Evolutionary conservation across 2,113 vertebrate species (phyloP).

Genomic region (Ondatra zibethicus): DNA sequence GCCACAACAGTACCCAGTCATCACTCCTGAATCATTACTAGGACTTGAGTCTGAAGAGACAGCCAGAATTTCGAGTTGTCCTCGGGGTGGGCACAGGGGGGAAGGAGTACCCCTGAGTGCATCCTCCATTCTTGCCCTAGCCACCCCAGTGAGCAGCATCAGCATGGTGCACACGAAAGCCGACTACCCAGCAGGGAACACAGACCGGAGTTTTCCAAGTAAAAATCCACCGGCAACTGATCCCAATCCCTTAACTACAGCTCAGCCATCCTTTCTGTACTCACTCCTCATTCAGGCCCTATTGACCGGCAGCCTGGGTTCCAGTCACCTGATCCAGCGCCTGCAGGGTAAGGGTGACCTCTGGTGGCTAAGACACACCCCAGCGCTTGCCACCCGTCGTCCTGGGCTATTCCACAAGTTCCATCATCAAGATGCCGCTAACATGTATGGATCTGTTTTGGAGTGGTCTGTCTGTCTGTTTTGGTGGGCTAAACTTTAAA

Average conservation of each 20-base stretch:
- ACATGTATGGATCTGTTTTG: rapidly evolving
- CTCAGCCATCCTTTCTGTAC: rapidly evolving
- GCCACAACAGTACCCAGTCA: background rate
- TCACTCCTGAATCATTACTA: background rate
- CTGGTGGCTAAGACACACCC: background rate
- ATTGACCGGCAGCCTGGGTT: background rate
- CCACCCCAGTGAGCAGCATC: constrained; percentile 89
- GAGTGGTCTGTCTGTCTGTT: background rate
- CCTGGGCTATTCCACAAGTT: background rate
- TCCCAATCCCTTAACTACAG: rapidly evolving
- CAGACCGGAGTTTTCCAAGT: rapidly evolving
- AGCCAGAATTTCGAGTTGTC: background rate
- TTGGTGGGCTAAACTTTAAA: background rate
- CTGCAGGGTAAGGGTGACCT: background rate
- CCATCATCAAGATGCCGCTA: too few species aligned
- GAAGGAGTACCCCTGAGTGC: rapidly evolving
- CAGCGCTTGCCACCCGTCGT: too few species aligned
- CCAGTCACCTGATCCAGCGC: background rate
- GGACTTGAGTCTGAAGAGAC: background rate
- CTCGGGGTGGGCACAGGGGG: background rate
- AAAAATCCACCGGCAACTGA: background rate
- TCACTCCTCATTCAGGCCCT: too few species aligned
- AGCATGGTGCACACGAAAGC: rapidly evolving
- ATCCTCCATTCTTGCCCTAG: constrained; percentile 83
- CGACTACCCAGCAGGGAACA: background rate